Evolutionary conservation across 2,797 vertebrate genomes (phyloP).

Genomic region (Characodon lateralis): DNA sequence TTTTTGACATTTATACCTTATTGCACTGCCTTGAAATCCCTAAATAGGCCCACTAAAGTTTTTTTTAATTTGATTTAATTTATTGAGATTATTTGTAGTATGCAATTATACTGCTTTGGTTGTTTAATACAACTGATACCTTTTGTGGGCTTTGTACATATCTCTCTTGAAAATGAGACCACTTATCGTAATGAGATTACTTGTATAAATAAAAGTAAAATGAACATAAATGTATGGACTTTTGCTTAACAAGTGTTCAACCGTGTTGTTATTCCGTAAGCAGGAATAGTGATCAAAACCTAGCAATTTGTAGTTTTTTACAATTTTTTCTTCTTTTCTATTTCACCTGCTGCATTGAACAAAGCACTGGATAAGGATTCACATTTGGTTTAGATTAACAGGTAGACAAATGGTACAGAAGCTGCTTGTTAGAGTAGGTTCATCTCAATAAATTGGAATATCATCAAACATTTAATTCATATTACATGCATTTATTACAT

Average conservation of each 20-base stretch:
- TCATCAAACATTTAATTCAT: not conserved
- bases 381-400: not conserved
- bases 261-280: not conserved
- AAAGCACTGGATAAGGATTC: not conserved
- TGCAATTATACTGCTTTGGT: too few relatives aligned
- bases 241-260: not conserved
- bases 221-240: not conserved
- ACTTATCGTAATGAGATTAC: not conserved
- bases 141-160: not conserved
- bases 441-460: not conserved
- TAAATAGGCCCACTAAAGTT: not conserved
- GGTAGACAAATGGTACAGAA: not conserved
- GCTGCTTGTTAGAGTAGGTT: not conserved
- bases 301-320: not conserved
- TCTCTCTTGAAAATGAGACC: not conserved
- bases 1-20: not conserved
- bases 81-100: not conserved
- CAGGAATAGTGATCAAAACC: not conserved
- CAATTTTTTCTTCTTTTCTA: not conserved
- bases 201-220: not conserved
- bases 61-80: not conserved
- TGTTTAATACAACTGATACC: not conserved
- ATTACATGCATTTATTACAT: not conserved
- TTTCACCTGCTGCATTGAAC: not conserved
- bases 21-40: not conserved